phyloP scores from a whole-genome alignment of 1,140 invertebrate genomes.

The Andricus grossulariae region DNA sequence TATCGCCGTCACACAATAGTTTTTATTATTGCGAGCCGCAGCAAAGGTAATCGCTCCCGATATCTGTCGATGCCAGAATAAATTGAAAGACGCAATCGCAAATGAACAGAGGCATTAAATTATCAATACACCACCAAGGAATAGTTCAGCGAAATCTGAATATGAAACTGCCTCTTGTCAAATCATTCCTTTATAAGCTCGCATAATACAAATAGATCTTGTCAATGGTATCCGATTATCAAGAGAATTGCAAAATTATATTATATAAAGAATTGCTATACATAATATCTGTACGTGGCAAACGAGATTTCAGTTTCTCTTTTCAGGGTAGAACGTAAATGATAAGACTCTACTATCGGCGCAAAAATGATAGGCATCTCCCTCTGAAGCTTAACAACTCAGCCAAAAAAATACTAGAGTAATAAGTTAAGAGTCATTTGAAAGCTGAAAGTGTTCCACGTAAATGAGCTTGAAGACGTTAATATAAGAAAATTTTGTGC shows the following conservation, averaged over 20 bases:
- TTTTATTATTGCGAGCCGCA: background rate
- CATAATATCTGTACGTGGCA: slow-evolving; percentile 37
- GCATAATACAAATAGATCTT: too few relatives aligned
- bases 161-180: background rate
- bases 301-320: background rate
- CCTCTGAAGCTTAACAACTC: too few relatives aligned
- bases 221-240: too few relatives aligned
- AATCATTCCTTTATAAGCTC: background rate
- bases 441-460: too few relatives aligned
- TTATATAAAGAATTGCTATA: slow-evolving; percentile 40
- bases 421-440: too few relatives aligned
- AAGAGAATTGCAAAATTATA: too few relatives aligned
- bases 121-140: background rate
- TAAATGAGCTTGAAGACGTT: too few relatives aligned
- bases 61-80: background rate
- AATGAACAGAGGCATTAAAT: slow-evolving; percentile 22
- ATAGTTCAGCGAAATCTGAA: background rate
- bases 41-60: slow-evolving; percentile 2
- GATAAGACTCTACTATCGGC: too few relatives aligned
- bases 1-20: background rate
- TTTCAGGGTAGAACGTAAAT: background rate
- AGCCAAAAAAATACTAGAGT: too few relatives aligned
- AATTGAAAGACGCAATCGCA: background rate
- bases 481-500: too few relatives aligned
- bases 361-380: too few relatives aligned